Base-by-base conservation (phyloP, 2,797 vertebrate genomes). In the Macrochelys suwanniensis region DNA sequence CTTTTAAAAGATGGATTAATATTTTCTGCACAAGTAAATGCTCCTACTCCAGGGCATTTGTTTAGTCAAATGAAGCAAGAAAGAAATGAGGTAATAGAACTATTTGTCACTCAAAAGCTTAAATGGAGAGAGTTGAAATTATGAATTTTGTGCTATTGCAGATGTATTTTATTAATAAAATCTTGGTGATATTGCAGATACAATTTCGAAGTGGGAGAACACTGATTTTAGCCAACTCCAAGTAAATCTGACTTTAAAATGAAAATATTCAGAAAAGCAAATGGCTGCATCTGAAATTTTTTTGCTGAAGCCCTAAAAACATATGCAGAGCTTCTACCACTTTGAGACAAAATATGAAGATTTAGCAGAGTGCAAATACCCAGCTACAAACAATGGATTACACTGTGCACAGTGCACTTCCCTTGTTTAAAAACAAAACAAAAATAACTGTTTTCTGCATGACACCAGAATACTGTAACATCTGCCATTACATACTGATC, bases 31-130 rank as follows among this genome's bases (percentile, higher is more conserved):
- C 86, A 96, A 97, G 82, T 96, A 97, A 92, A 91, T 97, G 78
- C 94, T 95, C 89, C 74, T 89, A 90, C 71, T 94, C 45, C 89
- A 95, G 77, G 83, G 68, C 85, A 95, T 95, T 97, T 97, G 88
- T 97, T 97, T 97, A 96, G 88, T 97, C 91, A 97, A 97, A 92
- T 94, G 94, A 96, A 96, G 88, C 92, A 97, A 92, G 82, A 91
- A 97, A 96, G 85, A 96, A 96, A 96, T 97, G 88, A 88, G 31
- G 92, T 96, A 97, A 97, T 94, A 93, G 79, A 82, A 95, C 50
- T 96, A 94, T 96, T 95, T 96, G 93, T 97, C 94, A 94, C 91
- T 97, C 87, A 93, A 85, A 94, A 84, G 50, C 74, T 94, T 91
- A 95, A 97, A 91, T 79, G 51, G 45, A 80, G 71, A 96, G 89